These are phyloP conservation scores for Coboldia fuscipes DNA, from an alignment of 1,140 invertebrate species.

Conservation along the genomic window DNA sequence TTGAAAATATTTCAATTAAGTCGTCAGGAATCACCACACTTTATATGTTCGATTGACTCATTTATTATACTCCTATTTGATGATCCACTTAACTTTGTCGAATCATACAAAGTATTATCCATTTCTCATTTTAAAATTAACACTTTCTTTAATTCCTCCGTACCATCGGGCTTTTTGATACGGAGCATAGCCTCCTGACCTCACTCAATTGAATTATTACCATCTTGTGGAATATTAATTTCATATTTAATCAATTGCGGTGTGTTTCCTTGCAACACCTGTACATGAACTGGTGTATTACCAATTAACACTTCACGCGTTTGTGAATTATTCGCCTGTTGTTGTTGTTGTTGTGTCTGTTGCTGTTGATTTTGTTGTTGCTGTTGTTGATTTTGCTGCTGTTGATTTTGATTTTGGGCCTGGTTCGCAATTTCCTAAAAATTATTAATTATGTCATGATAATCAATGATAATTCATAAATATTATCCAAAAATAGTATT, in stretches of 20 bases:
- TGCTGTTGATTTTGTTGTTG: conserved; percentile 16
- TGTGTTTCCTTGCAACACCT: conserved; percentile 9
- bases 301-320: conserved; percentile 9
- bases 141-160: conserved; percentile 1
- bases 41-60: no score
- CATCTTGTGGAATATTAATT: conserved; percentile 10
- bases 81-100: no score
- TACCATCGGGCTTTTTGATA: conserved; percentile 1
- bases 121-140: conserved; percentile 1
- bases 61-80: no score
- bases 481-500: not conserved
- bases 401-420: conserved; percentile 12
- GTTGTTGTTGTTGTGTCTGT: conserved; percentile 12
- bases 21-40: no score
- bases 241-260: conserved; percentile 10
- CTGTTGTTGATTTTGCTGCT: conserved; percentile 11
- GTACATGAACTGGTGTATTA: conserved; percentile 10
- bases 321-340: conserved; percentile 5
- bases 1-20: no score
- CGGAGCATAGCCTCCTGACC: conserved; percentile 1
- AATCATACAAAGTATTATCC: no score
- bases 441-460: not conserved
- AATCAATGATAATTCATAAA: not conserved
- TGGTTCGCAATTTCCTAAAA: conserved; percentile 2
- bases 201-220: conserved; percentile 5